phyloP scores from a whole-genome alignment of 2,888 invertebrate species.

The Nudaria mundana region DNA sequence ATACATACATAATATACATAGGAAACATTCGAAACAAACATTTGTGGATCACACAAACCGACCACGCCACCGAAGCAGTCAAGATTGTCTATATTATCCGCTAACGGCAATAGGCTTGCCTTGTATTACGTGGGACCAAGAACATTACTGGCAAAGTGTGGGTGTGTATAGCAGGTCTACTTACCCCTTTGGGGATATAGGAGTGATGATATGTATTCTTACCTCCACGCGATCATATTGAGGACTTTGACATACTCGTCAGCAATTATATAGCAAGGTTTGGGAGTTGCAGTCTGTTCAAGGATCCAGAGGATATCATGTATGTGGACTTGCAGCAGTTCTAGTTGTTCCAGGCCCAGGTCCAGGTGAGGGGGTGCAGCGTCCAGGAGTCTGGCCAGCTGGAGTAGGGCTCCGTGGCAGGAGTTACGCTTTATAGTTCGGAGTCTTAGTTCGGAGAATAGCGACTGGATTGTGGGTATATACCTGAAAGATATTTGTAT shows the following conservation, averaged over 20 bases:
- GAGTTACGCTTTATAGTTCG: conserved; percentile 77
- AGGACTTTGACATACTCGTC: conserved; percentile 56
- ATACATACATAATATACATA: too few species aligned
- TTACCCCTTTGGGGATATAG: too few species aligned
- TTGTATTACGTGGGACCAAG: too few species aligned
- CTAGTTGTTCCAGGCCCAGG: conserved; percentile 7
- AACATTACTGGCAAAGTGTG: too few species aligned
- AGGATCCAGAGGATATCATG: conserved; percentile 38
- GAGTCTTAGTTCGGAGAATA: conserved; percentile 36
- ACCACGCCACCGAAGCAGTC: too few species aligned
- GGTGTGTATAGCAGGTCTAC: too few species aligned
- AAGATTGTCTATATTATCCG: too few species aligned
- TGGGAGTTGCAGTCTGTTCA: conserved; percentile 9
- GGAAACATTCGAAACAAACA: too few species aligned
- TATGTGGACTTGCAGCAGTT: conserved; percentile 9
- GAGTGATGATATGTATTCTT: too few species aligned
- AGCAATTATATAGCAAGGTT: conserved; percentile 50
- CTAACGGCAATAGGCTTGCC: too few species aligned
- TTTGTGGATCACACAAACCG: too few species aligned
- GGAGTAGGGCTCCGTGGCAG: conserved; percentile 84
- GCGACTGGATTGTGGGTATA: conserved; percentile 36
- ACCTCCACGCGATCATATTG: conserved; percentile 55
- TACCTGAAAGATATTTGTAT: conserved; percentile 17
- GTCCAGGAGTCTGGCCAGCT: conserved; percentile 59
- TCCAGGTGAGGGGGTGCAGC: conserved; percentile 37